phyloP scores from a whole-genome alignment of 2,888 invertebrate species.

The Cepaea hortensis region DNA sequence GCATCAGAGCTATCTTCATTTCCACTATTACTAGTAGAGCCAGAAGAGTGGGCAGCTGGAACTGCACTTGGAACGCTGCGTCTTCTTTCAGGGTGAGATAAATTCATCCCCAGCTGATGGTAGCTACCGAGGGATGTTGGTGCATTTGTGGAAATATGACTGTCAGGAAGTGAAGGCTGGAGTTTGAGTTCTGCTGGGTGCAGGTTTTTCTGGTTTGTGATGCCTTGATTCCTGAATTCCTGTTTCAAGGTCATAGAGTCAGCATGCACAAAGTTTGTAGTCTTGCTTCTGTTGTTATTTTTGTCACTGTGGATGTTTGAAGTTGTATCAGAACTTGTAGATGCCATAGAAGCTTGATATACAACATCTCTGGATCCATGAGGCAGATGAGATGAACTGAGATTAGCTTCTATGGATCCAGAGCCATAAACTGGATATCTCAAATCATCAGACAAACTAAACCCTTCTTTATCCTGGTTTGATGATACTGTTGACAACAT shows the following conservation, averaged over 20 bases:
- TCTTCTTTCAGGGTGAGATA: conserved; percentile 20
- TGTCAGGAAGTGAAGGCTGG: not conserved
- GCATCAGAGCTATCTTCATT: conserved; percentile 3
- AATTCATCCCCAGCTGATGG: not conserved
- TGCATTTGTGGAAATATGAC: conserved; percentile 10
- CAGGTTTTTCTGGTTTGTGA: not conserved
- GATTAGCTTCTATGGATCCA: not conserved
- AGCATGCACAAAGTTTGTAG: not conserved
- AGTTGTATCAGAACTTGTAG: not conserved
- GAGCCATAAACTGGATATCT: not conserved
- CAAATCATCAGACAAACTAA: too few species aligned
- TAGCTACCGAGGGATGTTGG: not conserved
- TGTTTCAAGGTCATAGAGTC: not conserved
- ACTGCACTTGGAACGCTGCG: conserved; percentile 26
- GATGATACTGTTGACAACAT: not conserved
- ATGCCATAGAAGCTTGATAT: not conserved
- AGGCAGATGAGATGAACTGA: not conserved
- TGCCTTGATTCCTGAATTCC: not conserved
- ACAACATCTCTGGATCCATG: not conserved
- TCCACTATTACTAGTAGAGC: conserved; percentile 7
- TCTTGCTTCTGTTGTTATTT: conserved; percentile 42
- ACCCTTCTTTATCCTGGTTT: not conserved
- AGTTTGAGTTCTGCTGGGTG: not conserved
- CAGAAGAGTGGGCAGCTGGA: not conserved
- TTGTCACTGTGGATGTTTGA: conserved; percentile 11